Base-by-base conservation (phyloP, 2,113 vertebrate species). In the Thermophis baileyi region DNA sequence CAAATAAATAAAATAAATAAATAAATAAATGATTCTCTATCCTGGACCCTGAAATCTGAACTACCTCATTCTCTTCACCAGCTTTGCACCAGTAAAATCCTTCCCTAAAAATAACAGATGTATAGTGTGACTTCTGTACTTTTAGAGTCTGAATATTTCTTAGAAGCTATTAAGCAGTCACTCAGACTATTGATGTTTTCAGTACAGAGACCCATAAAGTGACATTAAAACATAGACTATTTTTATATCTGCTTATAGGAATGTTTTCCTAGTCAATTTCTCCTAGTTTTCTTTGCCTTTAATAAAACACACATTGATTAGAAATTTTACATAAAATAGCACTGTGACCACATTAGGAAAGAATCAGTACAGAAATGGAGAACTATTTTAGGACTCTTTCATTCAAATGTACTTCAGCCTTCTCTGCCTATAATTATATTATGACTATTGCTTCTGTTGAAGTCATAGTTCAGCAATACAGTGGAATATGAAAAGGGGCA, bases 81-180 rank as follows among this genome's bases (percentile, higher is more conserved):
- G 91, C 90, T 95, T 91, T 87, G 40, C 4, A 92, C 92, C 91
- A 95, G 89, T 91, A 96, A 96, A 95, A 54, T 49, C 90, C 89
- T 54, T 30, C 94, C 94, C 96, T 97, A 97, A 97, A 97, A 97
- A 97, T 96, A 97, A 97, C 93, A 91, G 40, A 91, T 89, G 53
- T 93, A 95, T 94, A 96, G 97, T 94, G 60, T 91, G 94, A 95
- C 96, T 96, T 96, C 96, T 95, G 95, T 93, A 92, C 93, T 94
- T 93, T 94, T 93, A 51, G 95, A 97, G 92, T 89, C 95, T 87
- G 57, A 94, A 91, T 94, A 95, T 92, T 93, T 95, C 94, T 95
- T 94, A 94, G 92, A 93, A 94, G 92, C 91, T 93, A 95, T 92
- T 93, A 94, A 95, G 92, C 54, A 88, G 90, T 89, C n/a, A 94